Evolutionary conservation across 2,888 invertebrate genomes (phyloP).

Genomic region (Drosophila tanythrix): DNA sequence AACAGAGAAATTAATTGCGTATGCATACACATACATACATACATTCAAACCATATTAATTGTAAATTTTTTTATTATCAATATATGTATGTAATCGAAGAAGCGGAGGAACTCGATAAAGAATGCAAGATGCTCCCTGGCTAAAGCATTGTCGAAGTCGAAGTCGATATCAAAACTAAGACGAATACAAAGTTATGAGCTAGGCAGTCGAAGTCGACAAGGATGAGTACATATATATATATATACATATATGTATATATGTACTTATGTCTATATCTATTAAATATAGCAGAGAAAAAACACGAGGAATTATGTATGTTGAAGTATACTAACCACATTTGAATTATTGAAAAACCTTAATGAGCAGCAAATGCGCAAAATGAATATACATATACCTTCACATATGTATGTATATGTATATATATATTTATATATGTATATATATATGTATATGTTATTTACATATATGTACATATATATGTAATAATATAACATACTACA

Average conservation of each 20-base stretch:
- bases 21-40: constrained; percentile 44
- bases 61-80: constrained; percentile 63
- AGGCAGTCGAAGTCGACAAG: constrained; percentile 17
- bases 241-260: not conserved
- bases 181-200: constrained; percentile 28
- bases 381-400: constrained; percentile 55
- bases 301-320: constrained; percentile 53
- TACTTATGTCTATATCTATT: constrained; percentile 9
- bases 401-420: constrained; percentile 35
- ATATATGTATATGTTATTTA: constrained; percentile 40
- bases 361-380: constrained; percentile 35
- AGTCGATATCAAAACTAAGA: constrained; percentile 41
- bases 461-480: constrained; percentile 33
- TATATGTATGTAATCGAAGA: constrained; percentile 43
- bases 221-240: constrained; percentile 5
- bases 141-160: constrained; percentile 21
- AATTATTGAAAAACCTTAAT: constrained; percentile 42
- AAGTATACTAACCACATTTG: constrained; percentile 53
- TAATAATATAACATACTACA: constrained; percentile 54
- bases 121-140: constrained; percentile 11
- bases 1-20: constrained; percentile 31
- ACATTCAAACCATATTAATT: constrained; percentile 48
- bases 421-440: constrained; percentile 18
- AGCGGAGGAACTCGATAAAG: constrained; percentile 4
- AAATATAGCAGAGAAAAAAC: constrained; percentile 26